phyloP scores from a whole-genome alignment of 2,113 vertebrate species.

The Pachyramphus minor region DNA sequence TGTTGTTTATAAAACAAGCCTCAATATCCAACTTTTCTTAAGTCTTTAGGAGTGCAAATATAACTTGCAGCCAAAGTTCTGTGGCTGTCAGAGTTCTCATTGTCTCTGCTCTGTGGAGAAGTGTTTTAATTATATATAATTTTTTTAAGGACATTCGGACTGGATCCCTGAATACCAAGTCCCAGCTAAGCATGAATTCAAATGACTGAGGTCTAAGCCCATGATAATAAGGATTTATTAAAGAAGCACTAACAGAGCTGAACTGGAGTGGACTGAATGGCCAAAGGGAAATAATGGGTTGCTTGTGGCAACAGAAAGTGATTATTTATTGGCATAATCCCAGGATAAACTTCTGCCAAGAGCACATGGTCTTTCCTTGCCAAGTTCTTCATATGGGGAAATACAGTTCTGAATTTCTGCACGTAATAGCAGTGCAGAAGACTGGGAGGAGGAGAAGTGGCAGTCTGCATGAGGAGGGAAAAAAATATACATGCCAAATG shows the following conservation, averaged over 20 bases:
- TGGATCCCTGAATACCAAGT: background rate
- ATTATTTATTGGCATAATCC: slow-evolving; percentile 54
- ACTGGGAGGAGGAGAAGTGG: background rate
- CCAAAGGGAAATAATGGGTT: slow-evolving; percentile 37
- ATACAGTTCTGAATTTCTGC: slow-evolving; percentile 39
- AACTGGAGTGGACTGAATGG: slow-evolving; percentile 35
- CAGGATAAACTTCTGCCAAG: slow-evolving; percentile 51
- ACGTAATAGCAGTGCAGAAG: background rate
- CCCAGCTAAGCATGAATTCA: slow-evolving; percentile 23
- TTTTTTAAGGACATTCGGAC: background rate
- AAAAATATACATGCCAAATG: background rate
- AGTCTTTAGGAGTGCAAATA: slow-evolving; percentile 34
- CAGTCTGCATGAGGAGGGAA: background rate
- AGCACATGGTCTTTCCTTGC: slow-evolving; percentile 3
- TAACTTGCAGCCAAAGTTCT: slow-evolving; percentile 17
- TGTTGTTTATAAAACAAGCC: slow-evolving; percentile 46
- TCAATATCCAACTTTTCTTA: slow-evolving; percentile 36
- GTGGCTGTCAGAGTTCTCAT: too few relatives aligned
- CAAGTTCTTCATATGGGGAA: slow-evolving; percentile 49
- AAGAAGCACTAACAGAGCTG: slow-evolving; percentile 5
- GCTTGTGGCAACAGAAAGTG: slow-evolving; percentile 62
- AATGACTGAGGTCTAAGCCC: slow-evolving; percentile 18
- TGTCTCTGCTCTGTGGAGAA: background rate
- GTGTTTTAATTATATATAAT: background rate
- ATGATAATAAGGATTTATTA: slow-evolving; percentile 53